Percentiles rank a stretch among this genome's conserved stretches.
phyloP scores from a whole-genome alignment of 2,797 vertebrate species.

The Gymnothorax javanicus region DNA sequence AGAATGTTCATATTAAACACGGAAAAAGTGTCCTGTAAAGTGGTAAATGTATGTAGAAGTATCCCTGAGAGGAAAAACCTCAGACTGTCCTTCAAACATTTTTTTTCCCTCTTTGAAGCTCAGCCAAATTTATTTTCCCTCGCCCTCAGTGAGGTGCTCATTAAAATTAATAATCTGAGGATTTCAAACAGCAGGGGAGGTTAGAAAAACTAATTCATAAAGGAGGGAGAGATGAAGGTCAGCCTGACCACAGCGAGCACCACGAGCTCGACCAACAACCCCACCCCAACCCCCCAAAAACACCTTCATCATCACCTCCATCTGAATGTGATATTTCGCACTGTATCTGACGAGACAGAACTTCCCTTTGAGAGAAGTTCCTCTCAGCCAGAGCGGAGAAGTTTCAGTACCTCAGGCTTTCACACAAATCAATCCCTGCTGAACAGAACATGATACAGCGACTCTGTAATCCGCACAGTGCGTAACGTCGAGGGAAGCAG shows the following conservation, averaged over 20 bases:
- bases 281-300: neutral
- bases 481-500: no score
- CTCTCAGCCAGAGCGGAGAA: neutral
- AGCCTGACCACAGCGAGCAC: neutral
- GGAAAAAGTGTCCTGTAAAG: no score
- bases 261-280: neutral
- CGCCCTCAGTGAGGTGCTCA: neutral
- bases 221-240: conserved; percentile 25
- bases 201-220: conserved; percentile 30
- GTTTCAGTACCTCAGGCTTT: neutral
- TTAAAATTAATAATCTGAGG: conserved; percentile 34
- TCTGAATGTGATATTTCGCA: neutral
- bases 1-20: no score
- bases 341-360: neutral
- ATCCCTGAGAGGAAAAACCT: no score
- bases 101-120: neutral
- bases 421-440: neutral
- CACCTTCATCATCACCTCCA: neutral
- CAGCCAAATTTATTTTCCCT: neutral
- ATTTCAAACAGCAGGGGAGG: conserved; percentile 44
- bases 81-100: no score
- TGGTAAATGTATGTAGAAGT: no score
- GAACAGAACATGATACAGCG: neutral
- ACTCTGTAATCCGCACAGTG: neutral
- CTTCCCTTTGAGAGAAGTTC: neutral